A percentile compares a stretch with the other conserved stretches of the same genome.
These are phyloP conservation scores for Globicephala melas DNA, from an alignment of 2,113 vertebrate genomes.

Conservation along the genomic window DNA sequence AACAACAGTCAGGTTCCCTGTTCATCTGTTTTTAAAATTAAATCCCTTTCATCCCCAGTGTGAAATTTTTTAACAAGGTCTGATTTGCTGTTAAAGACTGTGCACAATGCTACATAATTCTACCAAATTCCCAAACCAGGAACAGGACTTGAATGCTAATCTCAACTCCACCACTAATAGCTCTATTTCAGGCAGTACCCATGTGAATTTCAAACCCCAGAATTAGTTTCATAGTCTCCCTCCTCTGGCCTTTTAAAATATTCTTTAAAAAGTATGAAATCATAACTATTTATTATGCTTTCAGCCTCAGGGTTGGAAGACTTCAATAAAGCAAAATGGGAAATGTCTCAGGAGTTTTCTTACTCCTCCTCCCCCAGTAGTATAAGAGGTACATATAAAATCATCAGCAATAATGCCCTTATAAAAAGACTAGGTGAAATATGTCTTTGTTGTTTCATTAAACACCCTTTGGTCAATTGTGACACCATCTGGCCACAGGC, in stretches of 20 bases:
- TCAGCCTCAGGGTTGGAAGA: neutral
- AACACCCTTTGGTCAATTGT: neutral
- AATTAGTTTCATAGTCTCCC: neutral
- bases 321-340: neutral
- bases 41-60: neutral
- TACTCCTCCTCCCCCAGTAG: neutral
- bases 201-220: neutral
- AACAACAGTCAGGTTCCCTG: neutral
- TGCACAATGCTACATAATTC: neutral
- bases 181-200: neutral
- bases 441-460: neutral
- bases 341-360: neutral
- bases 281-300: neutral
- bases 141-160: neutral
- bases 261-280: neutral
- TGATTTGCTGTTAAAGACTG: neutral
- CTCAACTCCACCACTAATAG: neutral
- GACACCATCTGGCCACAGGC: neutral
- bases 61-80: neutral
- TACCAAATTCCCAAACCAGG: neutral
- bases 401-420: neutral
- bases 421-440: neutral
- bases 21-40: conserved; percentile 28
- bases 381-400: neutral
- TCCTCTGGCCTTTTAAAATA: neutral